Percentiles rank a stretch among this genome's conserved stretches.
phyloP scores from a whole-genome alignment of 64 coral and sea anemone species.

The Astreopora myriophthalma region DNA sequence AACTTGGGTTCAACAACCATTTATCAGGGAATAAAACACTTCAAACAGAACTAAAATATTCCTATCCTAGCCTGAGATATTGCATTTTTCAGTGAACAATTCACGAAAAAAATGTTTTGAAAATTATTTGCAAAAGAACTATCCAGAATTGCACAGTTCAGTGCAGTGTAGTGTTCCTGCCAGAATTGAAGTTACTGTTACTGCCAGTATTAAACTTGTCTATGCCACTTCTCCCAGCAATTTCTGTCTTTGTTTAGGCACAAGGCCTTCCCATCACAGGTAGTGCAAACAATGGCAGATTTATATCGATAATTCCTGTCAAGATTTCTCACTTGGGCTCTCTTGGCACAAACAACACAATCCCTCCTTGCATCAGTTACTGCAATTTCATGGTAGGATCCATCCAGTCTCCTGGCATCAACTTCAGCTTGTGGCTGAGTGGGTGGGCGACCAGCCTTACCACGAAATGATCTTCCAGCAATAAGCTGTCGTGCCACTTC shows the following conservation, averaged over 20 bases:
- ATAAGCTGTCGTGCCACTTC: not conserved
- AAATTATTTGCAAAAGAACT: conserved; percentile 52
- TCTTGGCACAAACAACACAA: conserved; percentile 70
- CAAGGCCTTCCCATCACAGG: conserved; percentile 14
- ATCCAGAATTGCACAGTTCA: conserved; percentile 49
- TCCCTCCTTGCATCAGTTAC: conserved; percentile 37
- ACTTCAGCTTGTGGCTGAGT: not conserved
- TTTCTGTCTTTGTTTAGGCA: conserved; percentile 59
- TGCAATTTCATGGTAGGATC: not conserved
- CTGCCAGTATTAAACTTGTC: conserved; percentile 33
- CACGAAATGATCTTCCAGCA: conserved; percentile 5
- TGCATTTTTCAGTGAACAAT: conserved; percentile 60
- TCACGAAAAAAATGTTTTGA: conserved; percentile 43
- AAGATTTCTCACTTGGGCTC: not conserved
- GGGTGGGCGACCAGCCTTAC: conserved; percentile 17
- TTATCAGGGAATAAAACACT: conserved; percentile 70
- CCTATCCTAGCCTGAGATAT: conserved; percentile 67
- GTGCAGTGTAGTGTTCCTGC: conserved; percentile 50
- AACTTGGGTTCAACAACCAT: conserved; percentile 46
- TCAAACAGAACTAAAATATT: conserved; percentile 77
- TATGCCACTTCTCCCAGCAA: conserved; percentile 69
- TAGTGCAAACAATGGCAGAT: conserved; percentile 9
- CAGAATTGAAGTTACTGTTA: conserved; percentile 57
- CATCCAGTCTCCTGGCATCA: conserved; percentile 45
- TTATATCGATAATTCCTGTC: conserved; percentile 38